These are phyloP conservation scores for Gopherus evgoodei DNA, from an alignment of 2,113 vertebrate species.

Conservation along the genomic window DNA sequence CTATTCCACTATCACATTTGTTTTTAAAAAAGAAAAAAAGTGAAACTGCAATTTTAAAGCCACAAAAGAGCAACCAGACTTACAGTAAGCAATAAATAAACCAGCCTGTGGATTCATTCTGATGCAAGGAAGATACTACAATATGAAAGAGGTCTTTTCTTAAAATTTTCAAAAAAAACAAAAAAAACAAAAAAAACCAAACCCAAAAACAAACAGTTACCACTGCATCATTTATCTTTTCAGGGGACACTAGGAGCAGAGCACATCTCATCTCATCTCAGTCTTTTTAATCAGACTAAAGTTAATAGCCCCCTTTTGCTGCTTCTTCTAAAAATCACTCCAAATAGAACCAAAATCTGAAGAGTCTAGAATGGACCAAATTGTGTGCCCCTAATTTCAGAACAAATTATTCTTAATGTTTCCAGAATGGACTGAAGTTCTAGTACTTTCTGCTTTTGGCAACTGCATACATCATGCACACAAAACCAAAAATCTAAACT, in stretches of 20 bases:
- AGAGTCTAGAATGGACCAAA: conserved; percentile 42
- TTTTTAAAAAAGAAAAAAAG: neutral
- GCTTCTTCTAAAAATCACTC: neutral
- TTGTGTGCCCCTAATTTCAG: conserved; percentile 2
- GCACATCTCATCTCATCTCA: neutral
- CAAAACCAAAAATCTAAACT: conserved; percentile 48
- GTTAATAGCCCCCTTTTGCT: neutral
- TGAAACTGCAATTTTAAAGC: neutral
- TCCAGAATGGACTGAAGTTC: conserved; percentile 37
- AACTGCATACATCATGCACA: conserved; percentile 22
- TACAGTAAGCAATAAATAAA: neutral
- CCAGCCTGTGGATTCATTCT: neutral
- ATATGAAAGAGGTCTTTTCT: neutral
- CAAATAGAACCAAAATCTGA: conserved; percentile 26
- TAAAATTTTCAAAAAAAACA: neutral
- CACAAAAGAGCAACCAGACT: neutral
- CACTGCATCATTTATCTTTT: neutral
- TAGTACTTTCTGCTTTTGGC: conserved; percentile 60
- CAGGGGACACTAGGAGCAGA: neutral
- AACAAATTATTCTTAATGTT: conserved; percentile 32
- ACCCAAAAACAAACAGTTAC: neutral
- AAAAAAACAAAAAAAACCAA: too few species aligned
- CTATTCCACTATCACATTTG: neutral
- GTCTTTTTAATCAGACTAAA: neutral
- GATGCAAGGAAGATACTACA: neutral